phyloP scores from a whole-genome alignment of 1,140 invertebrate species.

The Liolophura sinensis region DNA sequence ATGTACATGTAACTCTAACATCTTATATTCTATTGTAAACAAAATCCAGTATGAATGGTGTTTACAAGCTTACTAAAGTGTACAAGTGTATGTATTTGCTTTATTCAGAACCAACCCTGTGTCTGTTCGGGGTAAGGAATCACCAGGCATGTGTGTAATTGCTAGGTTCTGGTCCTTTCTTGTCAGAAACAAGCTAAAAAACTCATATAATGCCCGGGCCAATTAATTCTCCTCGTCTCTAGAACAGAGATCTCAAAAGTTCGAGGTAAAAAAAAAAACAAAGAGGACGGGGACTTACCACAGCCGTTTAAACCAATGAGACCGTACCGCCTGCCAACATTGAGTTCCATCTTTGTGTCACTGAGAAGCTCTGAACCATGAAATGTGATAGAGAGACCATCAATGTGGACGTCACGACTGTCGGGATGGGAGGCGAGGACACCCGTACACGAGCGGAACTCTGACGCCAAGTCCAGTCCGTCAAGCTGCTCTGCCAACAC shows the following conservation, averaged over 20 bases:
- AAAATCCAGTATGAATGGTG: too few relatives aligned
- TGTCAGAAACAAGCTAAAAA: neutral
- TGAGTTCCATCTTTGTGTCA: conserved; percentile 95
- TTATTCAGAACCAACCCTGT: neutral
- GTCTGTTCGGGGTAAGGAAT: neutral
- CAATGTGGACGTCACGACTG: conserved; percentile 95
- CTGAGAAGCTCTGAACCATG: conserved; percentile 94
- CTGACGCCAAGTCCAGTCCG: conserved; percentile 88
- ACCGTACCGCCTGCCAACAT: conserved; percentile 95
- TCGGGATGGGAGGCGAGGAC: conserved; percentile 92
- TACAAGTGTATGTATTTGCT: too few relatives aligned
- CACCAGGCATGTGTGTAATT: too few relatives aligned
- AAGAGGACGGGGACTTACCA: conserved; percentile 65
- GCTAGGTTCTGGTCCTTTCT: too few relatives aligned
- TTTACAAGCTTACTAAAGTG: too few relatives aligned
- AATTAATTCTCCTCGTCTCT: neutral
- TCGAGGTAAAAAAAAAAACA: too few relatives aligned
- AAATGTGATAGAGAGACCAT: conserved; percentile 97
- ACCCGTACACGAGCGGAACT: conserved; percentile 92
- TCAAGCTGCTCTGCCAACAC: conserved; percentile 74
- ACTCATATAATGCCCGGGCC: neutral
- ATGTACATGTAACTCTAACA: too few relatives aligned
- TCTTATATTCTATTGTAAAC: too few relatives aligned
- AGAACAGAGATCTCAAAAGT: neutral
- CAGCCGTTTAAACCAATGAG: conserved; percentile 95